These are phyloP conservation scores for Meganola albula DNA, from an alignment of 2,888 invertebrate genomes.

Conservation along the genomic window DNA sequence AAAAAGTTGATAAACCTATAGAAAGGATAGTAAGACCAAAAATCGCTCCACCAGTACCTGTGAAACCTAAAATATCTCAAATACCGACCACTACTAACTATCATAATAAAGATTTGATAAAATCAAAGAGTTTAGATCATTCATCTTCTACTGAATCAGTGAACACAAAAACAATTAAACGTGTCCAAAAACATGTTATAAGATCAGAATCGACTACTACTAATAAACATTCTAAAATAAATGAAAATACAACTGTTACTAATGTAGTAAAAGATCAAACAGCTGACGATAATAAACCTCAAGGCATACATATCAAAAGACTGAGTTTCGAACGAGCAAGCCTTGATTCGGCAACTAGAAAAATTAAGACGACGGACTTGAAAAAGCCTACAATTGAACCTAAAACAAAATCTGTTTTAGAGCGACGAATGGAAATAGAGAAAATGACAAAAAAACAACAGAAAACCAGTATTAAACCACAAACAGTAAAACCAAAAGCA, in stretches of 20 bases:
- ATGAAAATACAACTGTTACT: constrained; percentile 17
- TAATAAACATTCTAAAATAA: constrained; percentile 28
- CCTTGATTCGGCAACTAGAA: constrained; percentile 65
- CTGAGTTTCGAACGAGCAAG: constrained; percentile 70
- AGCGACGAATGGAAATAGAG: constrained; percentile 69
- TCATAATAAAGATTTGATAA: constrained; percentile 34
- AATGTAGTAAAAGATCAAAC: constrained; percentile 19
- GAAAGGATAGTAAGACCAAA: constrained; percentile 62
- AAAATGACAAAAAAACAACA: constrained; percentile 51
- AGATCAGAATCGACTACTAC: constrained; percentile 46
- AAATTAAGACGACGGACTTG: constrained; percentile 42
- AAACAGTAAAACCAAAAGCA: constrained; percentile 51
- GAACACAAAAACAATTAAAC: constrained; percentile 48
- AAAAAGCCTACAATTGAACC: constrained; percentile 48
- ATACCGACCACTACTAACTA: constrained; percentile 34
- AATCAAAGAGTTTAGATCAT: constrained; percentile 40
- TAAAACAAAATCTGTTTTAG: constrained; percentile 65
- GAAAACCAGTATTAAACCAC: constrained; percentile 48
- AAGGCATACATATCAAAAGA: constrained; percentile 64
- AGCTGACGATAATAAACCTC: constrained; percentile 32
- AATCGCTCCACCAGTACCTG: constrained; percentile 81
- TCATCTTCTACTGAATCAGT: constrained; percentile 48
- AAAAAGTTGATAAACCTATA: constrained; percentile 30
- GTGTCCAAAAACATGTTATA: constrained; percentile 37
- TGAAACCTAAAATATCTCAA: constrained; percentile 74